A percentile compares a stretch with the other conserved stretches of the same genome.
Conservation (phyloP, 1,140 invertebrate genomes). For the Trypoxylus dichotomus region DNA sequence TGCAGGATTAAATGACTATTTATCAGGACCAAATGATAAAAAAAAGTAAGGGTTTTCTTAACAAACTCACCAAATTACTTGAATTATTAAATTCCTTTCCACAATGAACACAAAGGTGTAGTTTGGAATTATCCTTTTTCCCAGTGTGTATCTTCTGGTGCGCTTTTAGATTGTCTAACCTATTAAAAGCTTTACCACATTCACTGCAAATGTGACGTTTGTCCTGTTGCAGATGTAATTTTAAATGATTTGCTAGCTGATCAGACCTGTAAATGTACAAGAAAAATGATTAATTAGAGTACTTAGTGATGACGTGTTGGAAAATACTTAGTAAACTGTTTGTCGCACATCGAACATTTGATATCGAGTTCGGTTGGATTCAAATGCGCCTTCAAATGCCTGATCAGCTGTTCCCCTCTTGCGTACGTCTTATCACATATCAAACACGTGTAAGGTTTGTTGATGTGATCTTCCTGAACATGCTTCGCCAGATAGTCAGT, state of each 20-base stretch:
- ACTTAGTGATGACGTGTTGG: background rate
- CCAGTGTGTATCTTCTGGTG: constrained; percentile 55
- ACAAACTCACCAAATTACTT: constrained; percentile 51
- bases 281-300: background rate
- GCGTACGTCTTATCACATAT: constrained; percentile 58
- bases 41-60: background rate
- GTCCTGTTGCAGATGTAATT: constrained; percentile 51
- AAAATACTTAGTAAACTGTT: constrained; percentile 45
- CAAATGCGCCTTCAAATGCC: constrained; percentile 55
- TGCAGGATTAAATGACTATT: too few relatives aligned
- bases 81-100: constrained; percentile 55
- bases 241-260: constrained; percentile 49
- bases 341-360: constrained; percentile 51
- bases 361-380: constrained; percentile 39
- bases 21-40: too few relatives aligned
- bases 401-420: constrained; percentile 51
- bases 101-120: constrained; percentile 56
- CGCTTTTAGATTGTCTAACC: constrained; percentile 53
- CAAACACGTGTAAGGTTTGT: constrained; percentile 64
- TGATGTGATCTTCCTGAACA: constrained; percentile 64
- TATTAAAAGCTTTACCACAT: constrained; percentile 56
- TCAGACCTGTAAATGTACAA: constrained; percentile 44
- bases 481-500: constrained; percentile 59
- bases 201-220: constrained; percentile 55
- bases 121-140: constrained; percentile 52